Percentiles rank a stretch among this genome's conserved stretches.
These are phyloP conservation scores for Phrynocephalus versicolor DNA, from an alignment of 2,113 vertebrate genomes.

Conservation along the genomic window DNA sequence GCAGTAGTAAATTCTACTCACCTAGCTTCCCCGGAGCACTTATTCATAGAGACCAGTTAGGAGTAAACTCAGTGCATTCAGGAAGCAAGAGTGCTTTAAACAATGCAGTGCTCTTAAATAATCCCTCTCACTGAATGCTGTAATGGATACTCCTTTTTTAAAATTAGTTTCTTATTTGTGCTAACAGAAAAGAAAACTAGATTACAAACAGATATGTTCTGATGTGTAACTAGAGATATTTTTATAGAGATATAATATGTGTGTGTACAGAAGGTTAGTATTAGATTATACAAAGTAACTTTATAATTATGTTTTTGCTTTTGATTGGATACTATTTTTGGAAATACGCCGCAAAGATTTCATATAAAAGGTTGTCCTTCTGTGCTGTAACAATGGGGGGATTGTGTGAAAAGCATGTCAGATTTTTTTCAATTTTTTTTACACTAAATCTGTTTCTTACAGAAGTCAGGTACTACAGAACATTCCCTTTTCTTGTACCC, in stretches of 20 bases:
- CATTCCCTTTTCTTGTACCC: constrained; percentile 56
- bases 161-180: constrained; percentile 44
- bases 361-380: constrained; percentile 67
- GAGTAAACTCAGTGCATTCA: constrained; percentile 38
- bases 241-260: constrained; percentile 75
- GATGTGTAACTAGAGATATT: constrained; percentile 75
- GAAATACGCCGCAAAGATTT: constrained; percentile 70
- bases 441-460: constrained; percentile 78
- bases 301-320: constrained; percentile 64
- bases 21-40: constrained; percentile 24
- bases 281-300: constrained; percentile 75
- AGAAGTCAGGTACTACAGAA: constrained; percentile 72
- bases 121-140: constrained; percentile 57
- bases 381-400: constrained; percentile 58
- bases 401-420: constrained; percentile 63
- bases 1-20: constrained; percentile 37
- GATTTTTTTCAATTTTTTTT: constrained; percentile 57
- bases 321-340: constrained; percentile 55
- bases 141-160: constrained; percentile 52
- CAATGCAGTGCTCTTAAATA: constrained; percentile 58
- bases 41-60: constrained; percentile 26
- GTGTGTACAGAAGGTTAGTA: constrained; percentile 78
- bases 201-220: constrained; percentile 69
- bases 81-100: constrained; percentile 30
- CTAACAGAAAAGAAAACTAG: constrained; percentile 76